A percentile compares a stretch with the other conserved stretches of the same genome.
Conservation (phyloP, 2,113 vertebrate species). For the Serilophus lunatus region DNA sequence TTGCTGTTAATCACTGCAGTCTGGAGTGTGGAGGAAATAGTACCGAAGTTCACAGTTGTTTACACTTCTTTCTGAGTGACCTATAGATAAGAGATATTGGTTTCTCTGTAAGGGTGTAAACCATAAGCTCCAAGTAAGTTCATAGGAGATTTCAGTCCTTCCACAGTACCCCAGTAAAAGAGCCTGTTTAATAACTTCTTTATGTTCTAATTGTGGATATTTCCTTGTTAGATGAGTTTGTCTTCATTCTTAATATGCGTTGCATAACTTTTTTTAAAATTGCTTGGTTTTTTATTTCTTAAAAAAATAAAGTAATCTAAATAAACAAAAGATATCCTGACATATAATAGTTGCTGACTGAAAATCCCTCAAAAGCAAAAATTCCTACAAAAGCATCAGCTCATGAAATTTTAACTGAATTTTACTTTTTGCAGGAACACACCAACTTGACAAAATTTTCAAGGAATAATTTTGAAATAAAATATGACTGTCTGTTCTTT, state of each 20-base stretch:
- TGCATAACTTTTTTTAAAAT: background rate
- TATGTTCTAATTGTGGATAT: background rate
- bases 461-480: background rate
- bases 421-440: background rate
- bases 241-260: background rate
- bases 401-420: background rate
- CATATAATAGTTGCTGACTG: background rate
- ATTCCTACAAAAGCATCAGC: background rate
- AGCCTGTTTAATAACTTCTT: background rate
- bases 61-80: background rate
- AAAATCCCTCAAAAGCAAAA: background rate
- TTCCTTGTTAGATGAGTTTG: background rate
- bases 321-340: background rate
- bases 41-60: background rate
- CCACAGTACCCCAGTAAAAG: background rate
- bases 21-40: background rate
- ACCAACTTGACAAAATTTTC: background rate
- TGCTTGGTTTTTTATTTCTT: background rate
- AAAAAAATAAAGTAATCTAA: background rate
- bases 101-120: background rate
- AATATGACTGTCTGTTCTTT: background rate
- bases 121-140: accelerated
- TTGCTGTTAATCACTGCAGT: background rate
- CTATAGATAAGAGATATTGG: background rate
- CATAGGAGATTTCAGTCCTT: background rate